Conservation (phyloP, 2,888 invertebrate genomes). For the Oegoconia quadripuncta region DNA sequence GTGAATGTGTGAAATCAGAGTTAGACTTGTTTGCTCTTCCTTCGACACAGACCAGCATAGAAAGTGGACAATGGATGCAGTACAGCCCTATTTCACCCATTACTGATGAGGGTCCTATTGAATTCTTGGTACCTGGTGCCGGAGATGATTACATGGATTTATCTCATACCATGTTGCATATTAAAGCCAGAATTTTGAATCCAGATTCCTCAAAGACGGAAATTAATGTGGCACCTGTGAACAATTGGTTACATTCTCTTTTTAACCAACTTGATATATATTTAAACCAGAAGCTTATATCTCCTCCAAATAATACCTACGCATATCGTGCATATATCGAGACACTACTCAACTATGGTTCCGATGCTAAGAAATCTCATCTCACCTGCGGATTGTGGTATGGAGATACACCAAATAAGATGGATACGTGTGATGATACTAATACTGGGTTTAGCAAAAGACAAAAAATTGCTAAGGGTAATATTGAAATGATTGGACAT, state of each 20-base stretch:
- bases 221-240: slow-evolving; percentile 24
- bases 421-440: slow-evolving; percentile 9
- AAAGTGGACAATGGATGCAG: slow-evolving; percentile 26
- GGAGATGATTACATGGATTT: slow-evolving; percentile 32
- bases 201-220: slow-evolving; percentile 16
- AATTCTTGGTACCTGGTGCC: slow-evolving; percentile 29
- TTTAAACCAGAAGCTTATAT: slow-evolving; percentile 31
- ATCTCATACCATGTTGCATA: slow-evolving; percentile 26
- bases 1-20: slow-evolving; percentile 29
- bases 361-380: slow-evolving; percentile 25
- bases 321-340: slow-evolving; percentile 28
- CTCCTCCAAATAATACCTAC: slow-evolving; percentile 28
- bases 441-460: slow-evolving; percentile 21
- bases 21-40: slow-evolving; percentile 30
- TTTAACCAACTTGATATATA: slow-evolving; percentile 26
- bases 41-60: slow-evolving; percentile 27
- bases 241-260: slow-evolving; percentile 30
- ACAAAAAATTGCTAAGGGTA: slow-evolving; percentile 13
- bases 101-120: slow-evolving; percentile 30
- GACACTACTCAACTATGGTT: slow-evolving; percentile 27
- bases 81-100: slow-evolving; percentile 30
- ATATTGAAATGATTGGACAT: slow-evolving; percentile 27
- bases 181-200: slow-evolving; percentile 25
- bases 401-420: slow-evolving; percentile 19
- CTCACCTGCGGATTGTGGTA: slow-evolving; percentile 25